phyloP scores from a whole-genome alignment of 2,113 vertebrate species.

The Macquaria ambigua region DNA sequence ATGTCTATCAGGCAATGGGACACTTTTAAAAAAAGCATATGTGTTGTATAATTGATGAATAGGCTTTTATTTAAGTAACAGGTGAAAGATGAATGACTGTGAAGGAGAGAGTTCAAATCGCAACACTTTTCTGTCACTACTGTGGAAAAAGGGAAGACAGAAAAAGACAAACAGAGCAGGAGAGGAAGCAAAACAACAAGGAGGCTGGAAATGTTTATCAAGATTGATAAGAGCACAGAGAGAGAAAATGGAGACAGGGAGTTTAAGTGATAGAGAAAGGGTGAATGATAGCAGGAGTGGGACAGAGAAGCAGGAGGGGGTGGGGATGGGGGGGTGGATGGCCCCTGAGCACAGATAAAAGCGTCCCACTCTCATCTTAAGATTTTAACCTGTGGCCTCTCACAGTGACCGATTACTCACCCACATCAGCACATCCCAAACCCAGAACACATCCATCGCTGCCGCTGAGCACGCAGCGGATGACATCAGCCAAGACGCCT shows the following conservation, averaged over 20 bases:
- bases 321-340: background rate
- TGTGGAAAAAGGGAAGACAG: background rate
- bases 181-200: slow-evolving; percentile 22
- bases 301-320: slow-evolving; percentile 6
- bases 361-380: slow-evolving; percentile 59
- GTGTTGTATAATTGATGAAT: slow-evolving; percentile 62
- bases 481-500: slow-evolving; percentile 80
- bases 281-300: slow-evolving; percentile 54
- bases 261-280: slow-evolving; percentile 52
- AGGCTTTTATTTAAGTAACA: slow-evolving; percentile 61
- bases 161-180: background rate
- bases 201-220: slow-evolving; percentile 27
- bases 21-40: slow-evolving; percentile 43
- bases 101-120: slow-evolving; percentile 1
- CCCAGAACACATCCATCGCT: slow-evolving; percentile 78
- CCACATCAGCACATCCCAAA: slow-evolving; percentile 75
- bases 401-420: slow-evolving; percentile 71
- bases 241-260: slow-evolving; percentile 12
- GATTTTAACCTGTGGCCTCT: slow-evolving; percentile 73
- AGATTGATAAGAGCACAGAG: slow-evolving; percentile 25
- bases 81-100: slow-evolving; percentile 52
- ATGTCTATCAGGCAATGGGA: slow-evolving; percentile 11
- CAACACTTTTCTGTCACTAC: slow-evolving; percentile 19
- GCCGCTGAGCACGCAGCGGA: slow-evolving; percentile 80
- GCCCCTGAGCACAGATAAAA: slow-evolving; percentile 52